Base-by-base conservation (phyloP, 2,113 vertebrate genomes). In the Rhynchomys soricoides region DNA sequence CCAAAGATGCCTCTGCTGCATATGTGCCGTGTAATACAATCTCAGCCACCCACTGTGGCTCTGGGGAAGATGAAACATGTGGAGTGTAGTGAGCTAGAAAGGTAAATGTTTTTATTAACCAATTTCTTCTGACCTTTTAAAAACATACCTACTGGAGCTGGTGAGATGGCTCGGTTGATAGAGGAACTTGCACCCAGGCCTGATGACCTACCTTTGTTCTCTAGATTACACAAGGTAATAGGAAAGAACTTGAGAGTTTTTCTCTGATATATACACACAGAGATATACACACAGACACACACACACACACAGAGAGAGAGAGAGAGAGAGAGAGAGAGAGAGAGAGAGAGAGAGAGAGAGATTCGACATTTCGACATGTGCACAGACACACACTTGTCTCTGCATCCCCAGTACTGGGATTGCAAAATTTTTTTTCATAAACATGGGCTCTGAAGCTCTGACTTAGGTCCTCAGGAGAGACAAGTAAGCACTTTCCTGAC, bases 101-200 rank as follows among this genome's bases (percentile, higher is more conserved):
- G 40, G 37, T 48, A 64, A 73, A 88, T n/a, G 73, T 89, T 74
- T 24, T 31, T 37, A 91, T 82, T 90, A 68, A 68, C 13, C 55
- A 6, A 31, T 86, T 81, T 86, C 40, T 37, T 92, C 82, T 89
- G 59, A 82, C 19, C 3, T 83, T 96, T 91, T 83, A 48, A 96
- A 40, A 85, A 70, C 55, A 16, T 62, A 62, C 9, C 55, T 87
- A 59, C 22, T 43, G 29, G 55, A 59, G 22, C 79, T 40, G 22
- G 0, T 29, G 79, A 40, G 79, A 15, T 29, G 78, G 55, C 4
- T 29, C 22, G 4, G 12, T 40, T 43, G 55, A 13, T 9, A 43
- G n/a, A 59, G 37, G 37, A 40, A n/a, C n/a, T n/a, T 16, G 22
- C 3, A 40, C 52, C 29, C 22, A 24, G n/a, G 22, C 6, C 79